Evolutionary conservation across 2,888 invertebrate species (phyloP).

Genomic region (Parascotia fuliginaria): DNA sequence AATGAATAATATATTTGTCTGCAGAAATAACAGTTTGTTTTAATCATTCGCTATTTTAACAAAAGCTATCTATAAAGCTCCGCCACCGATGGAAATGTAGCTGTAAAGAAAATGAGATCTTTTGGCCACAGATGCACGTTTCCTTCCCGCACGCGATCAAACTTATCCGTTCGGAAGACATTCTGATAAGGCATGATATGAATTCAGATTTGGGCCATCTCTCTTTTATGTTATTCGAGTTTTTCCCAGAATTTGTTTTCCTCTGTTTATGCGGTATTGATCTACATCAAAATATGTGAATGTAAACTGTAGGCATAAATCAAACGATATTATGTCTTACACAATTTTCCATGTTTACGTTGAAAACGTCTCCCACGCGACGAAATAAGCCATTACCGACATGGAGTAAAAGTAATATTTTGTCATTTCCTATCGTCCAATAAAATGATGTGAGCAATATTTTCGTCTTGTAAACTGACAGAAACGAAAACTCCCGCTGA

Average conservation of each 20-base stretch:
- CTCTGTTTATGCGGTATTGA: constrained; percentile 39
- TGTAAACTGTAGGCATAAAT: constrained; percentile 46
- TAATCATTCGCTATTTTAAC: constrained; percentile 51
- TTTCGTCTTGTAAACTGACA: constrained; percentile 40
- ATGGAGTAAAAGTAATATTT: constrained; percentile 42
- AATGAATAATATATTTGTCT: constrained; percentile 25
- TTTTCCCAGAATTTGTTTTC: constrained; percentile 43
- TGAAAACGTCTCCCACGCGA: constrained; percentile 36
- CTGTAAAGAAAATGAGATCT: constrained; percentile 65
- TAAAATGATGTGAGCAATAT: constrained; percentile 39
- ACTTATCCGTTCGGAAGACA: constrained; percentile 61
- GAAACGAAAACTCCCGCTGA: constrained; percentile 41
- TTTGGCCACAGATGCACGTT: constrained; percentile 64
- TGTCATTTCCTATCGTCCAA: constrained; percentile 44
- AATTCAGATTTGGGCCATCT: constrained; percentile 61
- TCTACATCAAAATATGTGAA: constrained; percentile 41
- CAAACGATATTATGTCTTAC: constrained; percentile 33
- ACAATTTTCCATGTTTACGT: constrained; percentile 41
- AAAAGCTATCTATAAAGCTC: constrained; percentile 46
- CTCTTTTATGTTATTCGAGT: constrained; percentile 57
- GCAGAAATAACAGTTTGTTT: constrained; percentile 32
- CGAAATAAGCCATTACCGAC: constrained; percentile 39
- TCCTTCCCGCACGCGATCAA: constrained; percentile 50
- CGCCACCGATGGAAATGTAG: constrained; percentile 54
- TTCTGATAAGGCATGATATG: constrained; percentile 66